phyloP scores from a whole-genome alignment of 1,140 invertebrate species.

The Orchestia grillus region DNA sequence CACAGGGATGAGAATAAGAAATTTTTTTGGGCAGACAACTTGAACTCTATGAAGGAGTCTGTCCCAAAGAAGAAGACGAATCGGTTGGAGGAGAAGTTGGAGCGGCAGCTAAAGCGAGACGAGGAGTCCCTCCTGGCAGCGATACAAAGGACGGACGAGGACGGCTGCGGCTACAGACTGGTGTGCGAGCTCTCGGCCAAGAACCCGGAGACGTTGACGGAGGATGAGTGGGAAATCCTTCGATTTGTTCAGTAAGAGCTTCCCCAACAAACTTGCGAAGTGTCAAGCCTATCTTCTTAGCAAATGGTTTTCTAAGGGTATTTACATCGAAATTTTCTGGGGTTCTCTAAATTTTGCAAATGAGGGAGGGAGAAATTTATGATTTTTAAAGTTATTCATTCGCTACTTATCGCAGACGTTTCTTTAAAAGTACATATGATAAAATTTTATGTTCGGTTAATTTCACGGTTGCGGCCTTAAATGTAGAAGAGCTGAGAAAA shows the following conservation, averaged over 20 bases:
- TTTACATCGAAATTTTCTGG: too few relatives aligned
- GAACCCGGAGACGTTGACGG: background rate
- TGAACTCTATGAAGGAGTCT: background rate
- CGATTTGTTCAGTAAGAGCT: conserved; percentile 37
- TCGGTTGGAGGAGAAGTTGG: background rate
- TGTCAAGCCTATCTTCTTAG: too few relatives aligned
- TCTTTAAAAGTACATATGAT: too few relatives aligned
- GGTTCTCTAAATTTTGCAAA: too few relatives aligned
- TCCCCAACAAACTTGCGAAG: background rate
- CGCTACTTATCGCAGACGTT: too few relatives aligned
- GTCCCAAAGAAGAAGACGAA: background rate
- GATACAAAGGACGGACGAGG: background rate
- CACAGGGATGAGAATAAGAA: background rate
- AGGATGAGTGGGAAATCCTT: conserved; percentile 28
- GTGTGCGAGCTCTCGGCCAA: background rate
- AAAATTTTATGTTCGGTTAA: too few relatives aligned
- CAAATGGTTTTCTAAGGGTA: too few relatives aligned
- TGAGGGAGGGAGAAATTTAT: too few relatives aligned
- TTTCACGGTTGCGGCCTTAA: too few relatives aligned
- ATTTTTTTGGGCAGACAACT: background rate
- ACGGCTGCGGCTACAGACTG: conserved; percentile 37
- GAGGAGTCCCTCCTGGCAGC: background rate
- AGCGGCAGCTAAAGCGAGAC: background rate
- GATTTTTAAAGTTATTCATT: too few relatives aligned
- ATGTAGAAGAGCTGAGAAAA: too few relatives aligned